Conservation (phyloP, 1,140 invertebrate species). For the Apis cerana region DNA sequence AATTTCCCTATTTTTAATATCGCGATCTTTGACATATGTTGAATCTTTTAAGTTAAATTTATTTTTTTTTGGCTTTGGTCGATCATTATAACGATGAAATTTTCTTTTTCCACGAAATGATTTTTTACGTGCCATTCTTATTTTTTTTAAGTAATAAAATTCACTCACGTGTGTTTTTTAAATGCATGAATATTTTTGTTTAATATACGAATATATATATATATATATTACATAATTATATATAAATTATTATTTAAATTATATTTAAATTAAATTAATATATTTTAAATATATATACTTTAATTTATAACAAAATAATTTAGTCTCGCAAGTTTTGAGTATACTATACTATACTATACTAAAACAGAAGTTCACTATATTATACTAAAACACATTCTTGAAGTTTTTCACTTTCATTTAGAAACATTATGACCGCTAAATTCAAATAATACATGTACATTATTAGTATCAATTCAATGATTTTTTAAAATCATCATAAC, state of each 20-base stretch:
- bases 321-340: neutral
- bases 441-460: neutral
- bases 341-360: no score
- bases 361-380: neutral
- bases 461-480: neutral
- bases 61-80: conserved; percentile 63
- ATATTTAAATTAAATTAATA: neutral
- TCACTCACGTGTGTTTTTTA: neutral
- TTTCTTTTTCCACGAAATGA: conserved; percentile 61
- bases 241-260: neutral
- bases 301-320: neutral
- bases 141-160: neutral
- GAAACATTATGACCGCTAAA: neutral
- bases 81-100: conserved; percentile 49
- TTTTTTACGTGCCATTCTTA: conserved; percentile 63
- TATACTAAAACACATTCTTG: no score
- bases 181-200: neutral
- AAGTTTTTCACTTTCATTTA: neutral
- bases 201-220: neutral
- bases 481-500: neutral
- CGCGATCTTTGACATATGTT: conserved; percentile 75
- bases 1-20: conserved; percentile 74
- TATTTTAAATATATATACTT: neutral
- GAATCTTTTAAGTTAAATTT: conserved; percentile 75
- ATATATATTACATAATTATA: neutral